phyloP scores from a whole-genome alignment of 2,113 vertebrate species.

The Ammodytes dubius region DNA sequence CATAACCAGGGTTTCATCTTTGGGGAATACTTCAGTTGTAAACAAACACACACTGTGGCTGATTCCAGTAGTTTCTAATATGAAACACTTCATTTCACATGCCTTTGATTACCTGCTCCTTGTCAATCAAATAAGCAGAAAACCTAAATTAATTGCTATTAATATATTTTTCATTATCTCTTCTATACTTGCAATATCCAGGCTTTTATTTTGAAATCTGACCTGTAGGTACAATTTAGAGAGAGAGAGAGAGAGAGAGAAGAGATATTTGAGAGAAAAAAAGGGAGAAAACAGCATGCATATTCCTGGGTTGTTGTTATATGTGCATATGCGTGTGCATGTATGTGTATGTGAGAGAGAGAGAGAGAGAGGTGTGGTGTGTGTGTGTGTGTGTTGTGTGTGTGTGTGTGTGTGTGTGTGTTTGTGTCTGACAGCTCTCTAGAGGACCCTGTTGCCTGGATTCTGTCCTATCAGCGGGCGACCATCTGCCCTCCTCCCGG shows the following conservation, averaged over 20 bases:
- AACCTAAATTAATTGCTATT: not conserved
- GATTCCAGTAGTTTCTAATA: not conserved
- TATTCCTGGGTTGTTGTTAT: not conserved
- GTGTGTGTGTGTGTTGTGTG: not conserved
- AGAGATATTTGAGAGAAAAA: not conserved
- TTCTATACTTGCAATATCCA: not conserved
- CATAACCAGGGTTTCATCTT: not conserved
- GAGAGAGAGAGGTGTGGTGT: not conserved
- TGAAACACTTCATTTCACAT: not conserved
- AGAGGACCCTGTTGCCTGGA: slow-evolving; percentile 69
- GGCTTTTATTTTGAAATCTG: slow-evolving; percentile 20
- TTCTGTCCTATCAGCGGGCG: slow-evolving; percentile 72
- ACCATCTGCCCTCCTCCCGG: slow-evolving; percentile 76
- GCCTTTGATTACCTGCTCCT: not conserved
- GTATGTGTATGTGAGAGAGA: not conserved
- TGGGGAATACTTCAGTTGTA: not conserved
- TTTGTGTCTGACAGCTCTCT: slow-evolving; percentile 62
- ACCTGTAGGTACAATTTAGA: not conserved
- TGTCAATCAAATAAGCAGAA: not conserved
- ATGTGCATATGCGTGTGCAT: not conserved
- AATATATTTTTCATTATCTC: not conserved
- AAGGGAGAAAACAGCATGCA: not conserved
- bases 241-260: not conserved
- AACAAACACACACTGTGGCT: not conserved
- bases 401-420: not conserved